Percentiles rank a stretch among this genome's conserved stretches.
phyloP scores from a whole-genome alignment of 2,113 vertebrate species.

The Oxyura jamaicensis region DNA sequence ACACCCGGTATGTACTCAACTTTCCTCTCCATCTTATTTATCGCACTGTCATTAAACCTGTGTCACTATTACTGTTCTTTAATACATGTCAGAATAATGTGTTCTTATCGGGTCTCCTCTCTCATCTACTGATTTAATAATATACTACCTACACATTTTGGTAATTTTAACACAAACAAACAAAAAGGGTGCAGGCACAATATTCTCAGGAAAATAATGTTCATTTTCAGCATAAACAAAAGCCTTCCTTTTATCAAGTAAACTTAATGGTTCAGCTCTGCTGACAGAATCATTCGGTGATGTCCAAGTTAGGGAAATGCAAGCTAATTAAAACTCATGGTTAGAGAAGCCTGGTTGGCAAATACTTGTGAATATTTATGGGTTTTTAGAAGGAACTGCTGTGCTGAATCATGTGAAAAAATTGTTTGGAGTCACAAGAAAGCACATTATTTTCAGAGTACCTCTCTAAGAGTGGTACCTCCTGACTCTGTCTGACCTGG shows the following conservation, averaged over 20 bases:
- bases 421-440: not conserved
- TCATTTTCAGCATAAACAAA: slow-evolving; percentile 13
- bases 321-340: not conserved
- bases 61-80: slow-evolving; percentile 19
- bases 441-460: not conserved
- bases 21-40: slow-evolving; percentile 46
- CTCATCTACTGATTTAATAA: slow-evolving; percentile 35
- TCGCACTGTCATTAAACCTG: slow-evolving; percentile 39
- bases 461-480: not conserved
- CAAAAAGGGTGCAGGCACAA: not conserved
- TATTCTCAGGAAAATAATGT: not conserved
- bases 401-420: not conserved
- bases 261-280: not conserved
- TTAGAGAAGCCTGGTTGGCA: not conserved
- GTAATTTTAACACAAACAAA: slow-evolving; percentile 6
- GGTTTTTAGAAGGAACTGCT: not conserved
- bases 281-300: slow-evolving; percentile 3
- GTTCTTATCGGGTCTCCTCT: not conserved
- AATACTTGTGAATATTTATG: slow-evolving; percentile 45
- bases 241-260: not conserved
- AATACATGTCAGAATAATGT: not conserved
- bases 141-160: not conserved
- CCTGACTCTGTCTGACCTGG: not conserved
- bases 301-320: not conserved
- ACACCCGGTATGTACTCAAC: slow-evolving; percentile 18